These are phyloP conservation scores for Bos javanicus DNA, from an alignment of 2,113 vertebrate genomes.

Conservation along the genomic window DNA sequence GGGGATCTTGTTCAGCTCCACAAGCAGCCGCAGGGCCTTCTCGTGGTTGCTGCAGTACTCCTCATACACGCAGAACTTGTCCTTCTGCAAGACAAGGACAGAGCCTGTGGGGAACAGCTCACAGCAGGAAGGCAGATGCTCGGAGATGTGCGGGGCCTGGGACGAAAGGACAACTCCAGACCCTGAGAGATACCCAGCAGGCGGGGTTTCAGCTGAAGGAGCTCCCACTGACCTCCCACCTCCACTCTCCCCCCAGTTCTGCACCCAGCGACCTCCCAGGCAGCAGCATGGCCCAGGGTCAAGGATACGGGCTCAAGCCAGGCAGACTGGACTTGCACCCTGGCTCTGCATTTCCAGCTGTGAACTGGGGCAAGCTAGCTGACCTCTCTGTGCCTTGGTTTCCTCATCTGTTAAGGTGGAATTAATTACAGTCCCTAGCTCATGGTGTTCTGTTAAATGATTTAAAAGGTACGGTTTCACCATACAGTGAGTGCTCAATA, in stretches of 20 bases:
- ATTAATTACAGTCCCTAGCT: neutral
- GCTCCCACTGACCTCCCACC: neutral
- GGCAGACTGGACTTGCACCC: neutral
- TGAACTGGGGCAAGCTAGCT: neutral
- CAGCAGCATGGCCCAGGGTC: neutral
- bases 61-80: constrained; percentile 94
- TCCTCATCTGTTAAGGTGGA: neutral
- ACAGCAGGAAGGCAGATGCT: fast-evolving
- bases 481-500: neutral
- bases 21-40: constrained; percentile 95
- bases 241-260: neutral
- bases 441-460: neutral
- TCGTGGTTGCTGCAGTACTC: constrained; percentile 99
- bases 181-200: neutral
- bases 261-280: neutral
- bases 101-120: neutral
- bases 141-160: fast-evolving
- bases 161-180: neutral
- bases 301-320: neutral
- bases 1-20: constrained; percentile 98
- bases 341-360: neutral
- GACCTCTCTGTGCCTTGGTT: neutral
- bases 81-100: constrained; percentile 86
- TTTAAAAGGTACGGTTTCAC: neutral
- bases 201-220: neutral